Percentiles rank a stretch among this genome's conserved stretches.
phyloP scores from a whole-genome alignment of 2,888 invertebrate genomes.

The Sphinx pinastri region DNA sequence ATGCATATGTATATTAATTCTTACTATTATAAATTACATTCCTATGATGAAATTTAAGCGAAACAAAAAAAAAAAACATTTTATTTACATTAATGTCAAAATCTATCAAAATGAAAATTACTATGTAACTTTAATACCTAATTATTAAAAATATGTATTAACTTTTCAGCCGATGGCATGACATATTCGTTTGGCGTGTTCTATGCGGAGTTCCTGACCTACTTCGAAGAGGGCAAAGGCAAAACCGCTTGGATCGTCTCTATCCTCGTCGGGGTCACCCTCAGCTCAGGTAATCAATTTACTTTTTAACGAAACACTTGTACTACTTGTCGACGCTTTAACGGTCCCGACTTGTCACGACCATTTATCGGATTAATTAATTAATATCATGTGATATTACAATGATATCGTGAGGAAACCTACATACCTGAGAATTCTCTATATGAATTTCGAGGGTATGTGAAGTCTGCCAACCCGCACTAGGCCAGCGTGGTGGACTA shows the following conservation, averaged over 20 bases:
- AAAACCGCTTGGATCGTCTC: constrained; percentile 97
- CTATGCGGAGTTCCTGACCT: constrained; percentile 92
- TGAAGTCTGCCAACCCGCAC: no score
- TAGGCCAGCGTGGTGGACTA: no score
- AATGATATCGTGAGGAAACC: no score
- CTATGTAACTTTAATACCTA: background rate
- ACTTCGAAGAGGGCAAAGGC: constrained; percentile 93
- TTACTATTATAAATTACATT: no score
- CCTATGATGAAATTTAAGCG: no score
- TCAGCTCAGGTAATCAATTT: constrained; percentile 91
- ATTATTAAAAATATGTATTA: constrained; percentile 29
- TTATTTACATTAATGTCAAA: no score
- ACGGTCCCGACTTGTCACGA: background rate
- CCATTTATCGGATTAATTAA: background rate
- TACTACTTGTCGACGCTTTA: background rate
- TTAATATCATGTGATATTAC: background rate
- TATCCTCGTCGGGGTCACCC: constrained; percentile 96
- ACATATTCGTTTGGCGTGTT: constrained; percentile 99
- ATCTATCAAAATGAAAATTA: background rate
- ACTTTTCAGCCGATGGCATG: constrained; percentile 95
- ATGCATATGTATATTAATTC: no score
- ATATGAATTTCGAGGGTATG: no score
- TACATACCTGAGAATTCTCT: no score
- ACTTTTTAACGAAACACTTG: constrained; percentile 16
- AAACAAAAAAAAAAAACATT: no score